phyloP scores from a whole-genome alignment of 2,797 vertebrate genomes.

The Amblyraja radiata region DNA sequence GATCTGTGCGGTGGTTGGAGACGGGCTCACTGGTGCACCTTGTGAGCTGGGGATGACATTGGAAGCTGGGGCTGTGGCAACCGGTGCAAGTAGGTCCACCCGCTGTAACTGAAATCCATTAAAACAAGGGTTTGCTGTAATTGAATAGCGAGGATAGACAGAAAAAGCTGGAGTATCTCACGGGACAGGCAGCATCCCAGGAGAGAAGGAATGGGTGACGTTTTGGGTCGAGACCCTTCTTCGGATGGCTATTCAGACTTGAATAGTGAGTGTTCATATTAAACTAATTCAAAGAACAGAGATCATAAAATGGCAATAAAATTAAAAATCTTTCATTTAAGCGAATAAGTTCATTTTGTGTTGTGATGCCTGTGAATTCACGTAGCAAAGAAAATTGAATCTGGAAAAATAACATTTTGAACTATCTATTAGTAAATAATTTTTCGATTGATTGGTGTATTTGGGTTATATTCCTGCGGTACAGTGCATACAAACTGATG shows the following conservation, averaged over 20 bases:
- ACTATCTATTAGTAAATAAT: not conserved
- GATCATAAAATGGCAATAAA: not conserved
- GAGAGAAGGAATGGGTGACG: no score
- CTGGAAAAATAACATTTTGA: not conserved
- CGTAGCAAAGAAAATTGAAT: conserved; percentile 5
- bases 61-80: no score
- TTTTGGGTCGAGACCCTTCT: no score
- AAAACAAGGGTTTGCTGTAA: no score
- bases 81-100: no score
- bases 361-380: conserved; percentile 1
- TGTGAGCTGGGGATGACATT: no score
- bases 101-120: no score
- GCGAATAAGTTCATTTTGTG: not conserved
- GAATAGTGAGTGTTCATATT: not conserved
- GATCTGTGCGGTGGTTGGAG: no score
- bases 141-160: no score
- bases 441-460: not conserved
- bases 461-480: conserved; percentile 9
- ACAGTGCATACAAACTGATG: not conserved
- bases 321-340: not conserved
- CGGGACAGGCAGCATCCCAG: no score
- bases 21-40: no score
- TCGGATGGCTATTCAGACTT: not conserved
- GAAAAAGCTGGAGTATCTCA: no score
- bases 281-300: not conserved